Base-by-base conservation (phyloP, 1,140 invertebrate genomes). In the Macrobrachium rosenbergii region DNA sequence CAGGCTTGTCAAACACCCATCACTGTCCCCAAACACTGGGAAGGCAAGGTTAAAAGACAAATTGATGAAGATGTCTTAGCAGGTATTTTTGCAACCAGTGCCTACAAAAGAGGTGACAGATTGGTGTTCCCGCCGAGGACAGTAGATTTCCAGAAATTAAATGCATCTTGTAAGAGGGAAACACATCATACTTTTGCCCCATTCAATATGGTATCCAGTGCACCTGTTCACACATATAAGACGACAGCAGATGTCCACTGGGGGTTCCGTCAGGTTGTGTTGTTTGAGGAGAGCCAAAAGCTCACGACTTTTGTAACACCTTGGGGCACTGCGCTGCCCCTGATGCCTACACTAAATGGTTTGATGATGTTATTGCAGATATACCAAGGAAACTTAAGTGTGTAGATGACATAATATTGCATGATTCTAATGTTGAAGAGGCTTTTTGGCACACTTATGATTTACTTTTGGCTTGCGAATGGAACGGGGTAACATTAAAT, bases 281-380 rank as follows among this genome's bases (percentile, higher is more conserved):
- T 79, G 21, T 7, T 5, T 76, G n/a, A 10, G 28, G 82, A 82
- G 63, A 83, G 73, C 69, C 2, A 23, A 14, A 19, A 43, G 19
- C 82, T 83, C 17, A 37, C 67, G 5, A 82, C 73, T 43, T 83
- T 83, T 28, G 82, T 83, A 12, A 11, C 60, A 19, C 73, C 67
- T 14, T 73, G 64, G 83, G 83, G 64, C 82, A 83, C 23, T 80
- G 62, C 12, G 5, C 67, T 82, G 73, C 5, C 11, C 21, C 12
- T 12, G 78, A 85, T 59, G 76, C 52, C 1, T 85, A 85, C 11
- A 85, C 75, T 19, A 85, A 83, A 28, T 28, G 83, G 58, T 85
- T 63, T 23, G 77, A 82, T 60, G 77, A 85, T 28, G 83, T 58
- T 10, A 58, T 82, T 52, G 21, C 19, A n/a, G 83, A 85, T 23